Evolutionary conservation across 1,140 invertebrate genomes (phyloP).

Genomic region (Trissolcus basalis): DNA sequence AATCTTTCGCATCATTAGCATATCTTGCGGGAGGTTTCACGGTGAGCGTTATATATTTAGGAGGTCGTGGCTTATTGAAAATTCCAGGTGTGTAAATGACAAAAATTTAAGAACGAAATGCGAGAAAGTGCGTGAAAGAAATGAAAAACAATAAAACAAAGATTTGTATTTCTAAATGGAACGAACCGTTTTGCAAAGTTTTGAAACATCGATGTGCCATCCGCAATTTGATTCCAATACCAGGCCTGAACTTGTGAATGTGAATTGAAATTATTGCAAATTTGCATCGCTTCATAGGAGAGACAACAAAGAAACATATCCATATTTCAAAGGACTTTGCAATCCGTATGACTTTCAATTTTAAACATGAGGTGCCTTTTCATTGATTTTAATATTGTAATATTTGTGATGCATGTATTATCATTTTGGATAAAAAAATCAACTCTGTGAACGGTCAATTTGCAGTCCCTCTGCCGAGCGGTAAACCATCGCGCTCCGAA

Average conservation of each 20-base stretch:
- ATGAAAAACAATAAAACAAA: constrained; percentile 23
- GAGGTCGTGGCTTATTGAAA: constrained; percentile 49
- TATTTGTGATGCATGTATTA: constrained; percentile 50
- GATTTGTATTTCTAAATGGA: constrained; percentile 47
- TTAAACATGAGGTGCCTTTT: constrained; percentile 60
- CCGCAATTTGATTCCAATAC: background rate
- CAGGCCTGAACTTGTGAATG: background rate
- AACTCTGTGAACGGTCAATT: constrained; percentile 42
- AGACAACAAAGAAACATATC: constrained; percentile 29
- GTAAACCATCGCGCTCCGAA: constrained; percentile 19
- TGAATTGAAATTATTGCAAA: too few species aligned
- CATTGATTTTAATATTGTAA: constrained; percentile 50
- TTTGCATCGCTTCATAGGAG: background rate
- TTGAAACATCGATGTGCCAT: constrained; percentile 39
- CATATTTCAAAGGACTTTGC: constrained; percentile 48
- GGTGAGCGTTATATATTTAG: constrained; percentile 38
- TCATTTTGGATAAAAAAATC: constrained; percentile 26
- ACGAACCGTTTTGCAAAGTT: constrained; percentile 46
- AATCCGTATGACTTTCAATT: constrained; percentile 45
- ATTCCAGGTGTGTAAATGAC: constrained; percentile 29
- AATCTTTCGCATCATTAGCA: constrained; percentile 2
- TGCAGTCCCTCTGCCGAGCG: constrained; percentile 39
- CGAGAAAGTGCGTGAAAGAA: background rate
- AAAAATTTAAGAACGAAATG: background rate
- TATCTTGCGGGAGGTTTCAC: constrained; percentile 11